Base-by-base conservation (phyloP, 2,113 vertebrate species). In the Tympanuchus pallidicinctus region DNA sequence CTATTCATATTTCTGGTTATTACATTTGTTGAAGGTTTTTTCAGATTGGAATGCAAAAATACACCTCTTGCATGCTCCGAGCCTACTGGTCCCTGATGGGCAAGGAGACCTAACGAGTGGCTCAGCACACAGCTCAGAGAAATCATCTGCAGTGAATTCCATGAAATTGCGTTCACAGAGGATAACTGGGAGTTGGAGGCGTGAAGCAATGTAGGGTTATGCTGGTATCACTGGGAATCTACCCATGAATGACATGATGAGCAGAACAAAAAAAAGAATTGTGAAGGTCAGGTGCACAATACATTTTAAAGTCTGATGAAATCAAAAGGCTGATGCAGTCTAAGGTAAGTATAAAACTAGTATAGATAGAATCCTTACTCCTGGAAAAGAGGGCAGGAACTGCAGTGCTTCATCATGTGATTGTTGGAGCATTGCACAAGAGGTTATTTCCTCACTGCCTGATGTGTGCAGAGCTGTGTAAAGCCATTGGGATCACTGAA, bases 401-500 rank as follows among this genome's bases (percentile, higher is more conserved):
- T 32, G 30, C 27, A 13, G 3, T n/a, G 2, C 28, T 45, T 2
- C 27, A 7, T 8, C 21, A 56, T 5, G 18, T 36, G 27, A 11
- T 3, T 19, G 56, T 75, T 1, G 0, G 21, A 60, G 14, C 45
- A 4, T 4, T 45, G 45, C 36, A 14, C 60, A 59, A 10, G 54
- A 15, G 4, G 5, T 3, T 20, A 4, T 11, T 48, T 32, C 34
- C 11, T 36, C 50, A 60, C 36, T 86, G 64, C 32, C 15, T 76
- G 18, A 27, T 15, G 13, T 1, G 3, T 54, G 13, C 36, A 59
- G 54, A 18, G 8, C 9, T 77, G 15, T 36, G 36, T 59, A 57
- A 83, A 81, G 47, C 16, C 43, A 78, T 20, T 22, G 30, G 24
- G 61, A 56, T 30, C 22, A 60, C 1, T 0, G 0, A n/a, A 15